A percentile compares a stretch with the other conserved stretches of the same genome.
Conservation (phyloP, 2,888 invertebrate species). For the Vesta saturnalis region DNA sequence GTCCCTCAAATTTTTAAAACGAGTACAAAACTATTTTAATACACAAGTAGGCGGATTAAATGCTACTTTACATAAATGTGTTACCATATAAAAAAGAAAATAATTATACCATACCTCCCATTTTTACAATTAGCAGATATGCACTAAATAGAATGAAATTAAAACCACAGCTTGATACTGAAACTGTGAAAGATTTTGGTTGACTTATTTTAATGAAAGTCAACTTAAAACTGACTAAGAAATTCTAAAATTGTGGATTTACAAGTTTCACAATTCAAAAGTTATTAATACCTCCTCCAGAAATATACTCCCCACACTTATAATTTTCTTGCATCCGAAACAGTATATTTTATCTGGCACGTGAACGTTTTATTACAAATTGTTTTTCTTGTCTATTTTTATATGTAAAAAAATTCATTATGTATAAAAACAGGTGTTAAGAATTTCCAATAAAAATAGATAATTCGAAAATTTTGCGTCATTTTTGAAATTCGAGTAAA, state of each 20-base stretch:
- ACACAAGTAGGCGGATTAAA: background rate
- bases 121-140: background rate
- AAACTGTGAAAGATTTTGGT: constrained; percentile 19
- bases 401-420: no score
- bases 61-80: background rate
- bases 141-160: background rate
- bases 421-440: no score
- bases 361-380: background rate
- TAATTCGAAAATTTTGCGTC: no score
- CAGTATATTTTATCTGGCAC: background rate
- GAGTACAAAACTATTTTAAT: background rate
- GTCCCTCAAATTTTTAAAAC: background rate
- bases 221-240: constrained; percentile 21
- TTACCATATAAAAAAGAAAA: background rate
- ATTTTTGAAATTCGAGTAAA: no score
- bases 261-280: constrained; percentile 18
- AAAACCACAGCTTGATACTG: constrained; percentile 3
- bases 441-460: no score
- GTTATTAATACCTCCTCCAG: constrained; percentile 19
- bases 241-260: constrained; percentile 24
- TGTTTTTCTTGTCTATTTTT: background rate
- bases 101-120: background rate
- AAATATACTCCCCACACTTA: background rate
- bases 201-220: constrained; percentile 23
- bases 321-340: background rate